A percentile compares a stretch with the other conserved stretches of the same genome.
Conservation (phyloP, 1,140 invertebrate genomes). For the Drosophila pectinifera region DNA sequence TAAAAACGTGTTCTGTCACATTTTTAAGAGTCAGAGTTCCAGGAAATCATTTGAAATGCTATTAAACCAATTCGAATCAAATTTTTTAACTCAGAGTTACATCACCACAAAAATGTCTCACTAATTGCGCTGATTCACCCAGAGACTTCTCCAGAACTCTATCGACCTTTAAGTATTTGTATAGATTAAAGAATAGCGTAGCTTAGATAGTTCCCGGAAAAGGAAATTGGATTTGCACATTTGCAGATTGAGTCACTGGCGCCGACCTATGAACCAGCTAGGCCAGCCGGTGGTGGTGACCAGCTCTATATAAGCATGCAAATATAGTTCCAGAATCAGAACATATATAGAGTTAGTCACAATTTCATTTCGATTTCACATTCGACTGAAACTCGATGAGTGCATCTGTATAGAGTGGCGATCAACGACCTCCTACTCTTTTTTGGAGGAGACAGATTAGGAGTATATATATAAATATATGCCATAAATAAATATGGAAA, state of each 20-base stretch:
- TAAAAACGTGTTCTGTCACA: background rate
- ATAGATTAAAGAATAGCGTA: constrained; percentile 9
- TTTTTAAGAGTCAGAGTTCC: background rate
- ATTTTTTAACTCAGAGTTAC: background rate
- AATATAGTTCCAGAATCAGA: constrained; percentile 4
- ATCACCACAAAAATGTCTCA: constrained; percentile 6
- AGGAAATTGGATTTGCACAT: constrained; percentile 29
- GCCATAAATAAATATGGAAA: constrained; percentile 32
- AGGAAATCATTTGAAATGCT: background rate
- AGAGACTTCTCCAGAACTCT: constrained; percentile 19
- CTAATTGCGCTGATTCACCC: constrained; percentile 14
- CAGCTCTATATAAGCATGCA: constrained; percentile 6
- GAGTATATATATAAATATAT: constrained; percentile 7
- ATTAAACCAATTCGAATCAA: background rate
- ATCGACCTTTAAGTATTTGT: constrained; percentile 14
- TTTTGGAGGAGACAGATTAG: constrained; percentile 17
- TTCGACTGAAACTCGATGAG: constrained; percentile 36
- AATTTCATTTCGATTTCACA: constrained; percentile 5
- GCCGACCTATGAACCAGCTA: constrained; percentile 37
- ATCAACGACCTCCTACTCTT: constrained; percentile 31
- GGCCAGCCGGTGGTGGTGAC: background rate
- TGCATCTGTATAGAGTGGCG: constrained; percentile 16
- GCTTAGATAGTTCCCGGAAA: constrained; percentile 36
- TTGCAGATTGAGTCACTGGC: constrained; percentile 39
- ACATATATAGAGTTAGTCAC: constrained; percentile 30